Evolutionary conservation across 2,888 invertebrate genomes (phyloP).

Genomic region (Drepanosiphum platanoidis): DNA sequence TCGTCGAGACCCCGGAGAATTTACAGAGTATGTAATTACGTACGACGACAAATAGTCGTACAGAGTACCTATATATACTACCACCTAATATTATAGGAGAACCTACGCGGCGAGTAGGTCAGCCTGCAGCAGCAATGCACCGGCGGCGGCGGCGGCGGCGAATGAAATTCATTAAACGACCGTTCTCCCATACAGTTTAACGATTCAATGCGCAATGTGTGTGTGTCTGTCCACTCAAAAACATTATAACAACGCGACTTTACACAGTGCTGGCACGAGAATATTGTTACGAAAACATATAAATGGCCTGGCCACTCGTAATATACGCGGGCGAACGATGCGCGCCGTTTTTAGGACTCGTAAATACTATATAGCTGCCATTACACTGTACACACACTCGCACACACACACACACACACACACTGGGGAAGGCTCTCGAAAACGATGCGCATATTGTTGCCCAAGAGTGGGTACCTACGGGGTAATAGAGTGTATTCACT

Average conservation of each 20-base stretch:
- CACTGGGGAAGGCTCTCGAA: not conserved
- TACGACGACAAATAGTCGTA: too few species aligned
- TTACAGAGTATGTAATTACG: too few species aligned
- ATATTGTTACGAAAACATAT: conserved; percentile 1
- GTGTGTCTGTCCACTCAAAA: not conserved
- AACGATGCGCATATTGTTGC: not conserved
- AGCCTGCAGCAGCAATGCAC: too few species aligned
- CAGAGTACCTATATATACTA: not conserved
- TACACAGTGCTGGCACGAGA: not conserved
- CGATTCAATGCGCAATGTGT: conserved; percentile 1
- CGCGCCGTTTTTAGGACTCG: not conserved
- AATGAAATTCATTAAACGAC: conserved; percentile 24
- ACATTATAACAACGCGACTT: not conserved
- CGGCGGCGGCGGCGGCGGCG: too few species aligned
- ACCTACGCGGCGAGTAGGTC: conserved; percentile 8
- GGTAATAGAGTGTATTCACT: conserved; percentile 6
- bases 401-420: too few species aligned
- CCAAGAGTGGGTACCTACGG: not conserved
- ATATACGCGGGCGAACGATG: not conserved
- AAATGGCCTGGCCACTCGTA: not conserved
- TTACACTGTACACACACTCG: too few species aligned
- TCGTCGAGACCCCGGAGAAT: too few species aligned
- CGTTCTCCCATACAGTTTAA: not conserved
- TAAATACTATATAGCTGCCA: not conserved
- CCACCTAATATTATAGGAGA: too few species aligned